These are phyloP conservation scores for Desoria tigrina DNA, from an alignment of 2,888 invertebrate genomes.

Conservation along the genomic window DNA sequence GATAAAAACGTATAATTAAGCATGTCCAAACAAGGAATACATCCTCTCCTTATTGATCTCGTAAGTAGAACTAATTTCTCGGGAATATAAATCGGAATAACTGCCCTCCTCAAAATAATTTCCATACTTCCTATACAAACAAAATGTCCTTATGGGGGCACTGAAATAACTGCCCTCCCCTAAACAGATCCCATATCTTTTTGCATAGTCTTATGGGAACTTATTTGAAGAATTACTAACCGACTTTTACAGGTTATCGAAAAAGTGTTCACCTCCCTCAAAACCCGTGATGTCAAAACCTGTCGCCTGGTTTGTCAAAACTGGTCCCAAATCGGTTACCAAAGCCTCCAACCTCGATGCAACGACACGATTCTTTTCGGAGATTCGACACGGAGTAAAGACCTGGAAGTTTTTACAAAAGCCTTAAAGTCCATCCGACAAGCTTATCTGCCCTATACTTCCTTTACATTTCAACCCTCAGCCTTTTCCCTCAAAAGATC, in stretches of 20 bases:
- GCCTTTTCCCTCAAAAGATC: constrained; percentile 33
- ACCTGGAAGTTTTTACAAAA: constrained; percentile 30
- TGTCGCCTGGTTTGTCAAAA: constrained; percentile 35
- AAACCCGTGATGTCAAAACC: constrained; percentile 32
- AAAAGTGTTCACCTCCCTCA: constrained; percentile 33
- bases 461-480: constrained; percentile 30
- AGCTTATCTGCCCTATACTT: constrained; percentile 25
- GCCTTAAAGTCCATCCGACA: constrained; percentile 23
- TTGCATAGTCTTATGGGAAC: no score
- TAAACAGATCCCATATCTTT: no score
- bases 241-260: constrained; percentile 34
- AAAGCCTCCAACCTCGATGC: constrained; percentile 17
- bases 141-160: no score
- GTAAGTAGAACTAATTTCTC: no score
- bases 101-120: no score
- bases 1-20: no score
- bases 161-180: no score
- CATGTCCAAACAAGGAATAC: no score
- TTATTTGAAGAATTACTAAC: no score
- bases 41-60: no score
- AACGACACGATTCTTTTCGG: constrained; percentile 35
- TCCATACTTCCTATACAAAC: no score
- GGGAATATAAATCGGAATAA: no score
- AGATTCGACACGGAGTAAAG: constrained; percentile 26
- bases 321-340: constrained; percentile 29